Percentiles rank a stretch among this genome's conserved stretches.
phyloP scores from a whole-genome alignment of 2,113 vertebrate species.

The Orycteropus afer region DNA sequence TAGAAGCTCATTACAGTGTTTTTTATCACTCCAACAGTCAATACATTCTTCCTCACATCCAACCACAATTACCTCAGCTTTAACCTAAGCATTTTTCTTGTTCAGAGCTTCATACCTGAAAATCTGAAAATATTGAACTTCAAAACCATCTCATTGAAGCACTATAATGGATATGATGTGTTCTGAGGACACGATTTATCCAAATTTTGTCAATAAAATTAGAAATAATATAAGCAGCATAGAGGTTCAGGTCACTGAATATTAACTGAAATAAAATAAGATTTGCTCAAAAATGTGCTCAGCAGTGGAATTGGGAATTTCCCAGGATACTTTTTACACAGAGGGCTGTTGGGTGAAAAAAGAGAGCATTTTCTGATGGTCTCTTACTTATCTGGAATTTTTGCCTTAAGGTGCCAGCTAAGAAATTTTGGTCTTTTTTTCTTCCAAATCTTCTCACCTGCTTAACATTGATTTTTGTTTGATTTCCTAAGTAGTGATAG shows the following conservation, averaged over 20 bases:
- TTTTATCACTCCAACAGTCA: slow-evolving; percentile 3
- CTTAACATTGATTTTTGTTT: neutral
- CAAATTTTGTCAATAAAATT: slow-evolving; percentile 39
- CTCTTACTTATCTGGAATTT: neutral
- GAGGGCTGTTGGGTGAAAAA: neutral
- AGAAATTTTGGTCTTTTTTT: neutral
- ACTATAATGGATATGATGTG: neutral
- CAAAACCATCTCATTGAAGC: neutral
- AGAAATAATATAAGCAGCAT: neutral
- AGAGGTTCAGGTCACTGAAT: neutral
- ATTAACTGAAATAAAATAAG: neutral
- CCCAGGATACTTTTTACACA: neutral
- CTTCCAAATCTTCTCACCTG: neutral
- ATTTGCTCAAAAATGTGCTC: neutral
- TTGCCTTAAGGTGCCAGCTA: neutral
- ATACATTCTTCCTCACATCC: slow-evolving; percentile 36
- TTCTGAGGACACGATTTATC: neutral
- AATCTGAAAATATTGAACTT: neutral
- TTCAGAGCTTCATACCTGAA: neutral
- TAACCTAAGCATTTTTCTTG: slow-evolving; percentile 23
- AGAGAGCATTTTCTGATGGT: neutral
- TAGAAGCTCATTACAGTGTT: neutral
- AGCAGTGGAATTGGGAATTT: neutral
- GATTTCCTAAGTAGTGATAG: neutral
- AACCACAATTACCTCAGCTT: neutral